phyloP scores from a whole-genome alignment of 2,797 vertebrate species.

The Artibeus jamaicensis region DNA sequence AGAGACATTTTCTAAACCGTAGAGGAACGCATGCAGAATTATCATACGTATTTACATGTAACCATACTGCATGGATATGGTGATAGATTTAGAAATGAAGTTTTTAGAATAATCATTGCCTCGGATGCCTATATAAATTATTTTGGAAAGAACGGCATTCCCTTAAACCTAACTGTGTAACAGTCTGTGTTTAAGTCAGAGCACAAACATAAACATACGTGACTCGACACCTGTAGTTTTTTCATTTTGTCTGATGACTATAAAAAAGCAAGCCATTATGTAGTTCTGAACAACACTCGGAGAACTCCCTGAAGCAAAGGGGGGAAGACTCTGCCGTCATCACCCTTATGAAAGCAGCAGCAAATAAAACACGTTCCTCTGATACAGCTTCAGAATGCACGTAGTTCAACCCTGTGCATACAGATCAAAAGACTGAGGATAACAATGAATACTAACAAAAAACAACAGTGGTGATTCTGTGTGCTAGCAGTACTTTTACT shows the following conservation, averaged over 20 bases:
- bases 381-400: neutral
- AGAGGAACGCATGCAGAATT: neutral
- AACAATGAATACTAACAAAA: slow-evolving; percentile 61
- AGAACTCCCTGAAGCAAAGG: neutral
- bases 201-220: neutral
- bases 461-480: slow-evolving; percentile 63
- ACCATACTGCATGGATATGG: neutral
- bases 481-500: slow-evolving; percentile 72
- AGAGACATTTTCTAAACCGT: neutral
- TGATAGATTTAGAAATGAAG: neutral
- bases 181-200: neutral
- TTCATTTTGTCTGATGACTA: neutral
- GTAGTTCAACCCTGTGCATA: neutral
- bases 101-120: neutral
- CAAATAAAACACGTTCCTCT: slow-evolving; percentile 9
- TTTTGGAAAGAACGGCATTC: slow-evolving; percentile 31
- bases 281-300: neutral
- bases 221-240: neutral
- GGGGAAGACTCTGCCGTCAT: neutral
- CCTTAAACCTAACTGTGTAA: neutral
- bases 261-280: neutral
- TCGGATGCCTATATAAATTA: neutral
- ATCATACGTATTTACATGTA: neutral
- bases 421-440: neutral
- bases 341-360: neutral